These are phyloP conservation scores for Phylloscopus trochilus DNA, from an alignment of 2,113 vertebrate genomes.

Conservation along the genomic window DNA sequence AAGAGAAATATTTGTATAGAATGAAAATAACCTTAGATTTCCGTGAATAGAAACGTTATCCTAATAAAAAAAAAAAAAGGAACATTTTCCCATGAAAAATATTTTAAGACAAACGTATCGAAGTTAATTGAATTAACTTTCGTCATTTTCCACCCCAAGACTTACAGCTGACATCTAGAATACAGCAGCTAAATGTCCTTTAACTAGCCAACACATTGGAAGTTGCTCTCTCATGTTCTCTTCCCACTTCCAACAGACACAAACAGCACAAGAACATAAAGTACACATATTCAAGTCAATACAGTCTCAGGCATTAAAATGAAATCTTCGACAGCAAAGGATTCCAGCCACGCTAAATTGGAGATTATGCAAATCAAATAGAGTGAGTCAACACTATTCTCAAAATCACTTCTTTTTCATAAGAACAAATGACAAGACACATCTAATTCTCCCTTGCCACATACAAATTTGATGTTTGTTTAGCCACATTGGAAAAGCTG, in stretches of 20 bases:
- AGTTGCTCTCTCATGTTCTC: neutral
- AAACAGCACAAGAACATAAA: conserved; percentile 27
- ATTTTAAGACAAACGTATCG: neutral
- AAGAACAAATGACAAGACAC: neutral
- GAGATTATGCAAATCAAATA: neutral
- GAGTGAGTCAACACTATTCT: neutral
- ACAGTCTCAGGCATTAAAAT: conserved; percentile 19
- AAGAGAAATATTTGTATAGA: neutral
- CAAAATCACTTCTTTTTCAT: neutral
- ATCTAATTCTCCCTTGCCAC: neutral
- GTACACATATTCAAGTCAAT: conserved; percentile 35
- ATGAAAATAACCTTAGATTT: neutral
- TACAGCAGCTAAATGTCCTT: neutral
- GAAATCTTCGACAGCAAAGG: neutral
- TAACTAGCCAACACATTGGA: neutral
- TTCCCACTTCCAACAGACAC: neutral
- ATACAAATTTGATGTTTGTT: neutral
- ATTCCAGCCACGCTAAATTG: neutral
- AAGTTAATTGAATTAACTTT: neutral
- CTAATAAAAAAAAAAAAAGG: neutral
- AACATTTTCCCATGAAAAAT: neutral
- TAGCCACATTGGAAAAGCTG: neutral
- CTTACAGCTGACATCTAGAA: neutral
- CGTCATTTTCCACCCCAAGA: neutral
- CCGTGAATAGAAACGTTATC: neutral